These are phyloP conservation scores for Catharus bicknelli DNA, from an alignment of 2,113 vertebrate genomes.

Conservation along the genomic window DNA sequence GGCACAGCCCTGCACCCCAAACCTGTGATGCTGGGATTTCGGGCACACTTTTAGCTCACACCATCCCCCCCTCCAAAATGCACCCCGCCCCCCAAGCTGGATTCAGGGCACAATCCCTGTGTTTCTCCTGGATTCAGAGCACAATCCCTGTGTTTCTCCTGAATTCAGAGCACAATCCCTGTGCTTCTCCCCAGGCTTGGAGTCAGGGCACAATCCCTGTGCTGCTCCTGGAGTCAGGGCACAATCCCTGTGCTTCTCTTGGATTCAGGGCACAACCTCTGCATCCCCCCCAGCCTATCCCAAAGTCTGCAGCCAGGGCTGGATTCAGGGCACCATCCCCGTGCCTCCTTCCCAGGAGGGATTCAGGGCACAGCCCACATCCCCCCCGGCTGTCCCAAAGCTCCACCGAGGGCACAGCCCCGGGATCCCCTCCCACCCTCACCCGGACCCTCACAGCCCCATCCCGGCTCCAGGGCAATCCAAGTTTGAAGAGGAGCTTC, in stretches of 20 bases:
- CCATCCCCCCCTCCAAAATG: not conserved
- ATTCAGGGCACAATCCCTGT: not conserved
- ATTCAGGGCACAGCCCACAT: not conserved
- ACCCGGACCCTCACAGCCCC: too few species aligned
- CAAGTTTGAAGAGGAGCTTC: not conserved
- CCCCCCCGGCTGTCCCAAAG: not conserved
- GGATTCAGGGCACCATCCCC: not conserved
- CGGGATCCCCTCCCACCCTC: not conserved
- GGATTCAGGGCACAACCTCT: not conserved
- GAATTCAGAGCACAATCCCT: not conserved
- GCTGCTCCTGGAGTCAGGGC: not conserved
- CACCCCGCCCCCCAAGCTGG: not conserved
- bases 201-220: not conserved
- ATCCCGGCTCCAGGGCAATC: not conserved
- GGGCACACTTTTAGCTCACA: not conserved
- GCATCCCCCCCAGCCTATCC: not conserved
- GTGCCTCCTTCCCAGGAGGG: not conserved
- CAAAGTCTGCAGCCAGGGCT: not conserved
- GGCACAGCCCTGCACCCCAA: not conserved
- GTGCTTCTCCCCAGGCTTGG: not conserved
- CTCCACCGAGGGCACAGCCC: rapidly evolving
- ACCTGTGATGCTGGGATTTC: rapidly evolving
- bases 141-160: not conserved
- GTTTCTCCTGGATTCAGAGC: not conserved
- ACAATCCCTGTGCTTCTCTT: not conserved